phyloP scores from a whole-genome alignment of 2,888 invertebrate genomes.

The Rhagonycha fulva region DNA sequence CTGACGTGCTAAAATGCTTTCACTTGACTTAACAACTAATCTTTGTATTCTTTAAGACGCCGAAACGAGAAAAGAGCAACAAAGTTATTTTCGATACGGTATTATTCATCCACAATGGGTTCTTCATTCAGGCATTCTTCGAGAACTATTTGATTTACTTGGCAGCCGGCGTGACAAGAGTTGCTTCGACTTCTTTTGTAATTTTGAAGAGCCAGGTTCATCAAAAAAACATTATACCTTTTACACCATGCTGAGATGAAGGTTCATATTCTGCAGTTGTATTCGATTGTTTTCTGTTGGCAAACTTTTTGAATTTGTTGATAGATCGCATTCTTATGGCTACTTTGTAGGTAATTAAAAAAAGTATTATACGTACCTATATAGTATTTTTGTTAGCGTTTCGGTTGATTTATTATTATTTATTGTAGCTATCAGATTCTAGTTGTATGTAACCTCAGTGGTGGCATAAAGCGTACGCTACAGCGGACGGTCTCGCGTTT shows the following conservation, averaged over 20 bases:
- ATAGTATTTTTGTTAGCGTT: background rate
- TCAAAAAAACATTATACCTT: conserved; percentile 5
- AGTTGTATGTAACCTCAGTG: background rate
- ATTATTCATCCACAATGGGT: conserved; percentile 21
- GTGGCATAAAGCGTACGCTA: no score
- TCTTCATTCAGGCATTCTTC: conserved; percentile 30
- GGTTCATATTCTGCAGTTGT: background rate
- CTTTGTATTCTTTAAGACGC: conserved; percentile 2
- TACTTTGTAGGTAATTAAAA: background rate
- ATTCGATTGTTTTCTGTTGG: background rate
- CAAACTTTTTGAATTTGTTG: background rate
- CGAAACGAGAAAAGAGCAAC: conserved; percentile 24
- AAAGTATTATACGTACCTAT: background rate
- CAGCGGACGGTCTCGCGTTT: no score
- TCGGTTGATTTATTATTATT: background rate
- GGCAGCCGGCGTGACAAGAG: conserved; percentile 2
- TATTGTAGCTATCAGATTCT: background rate
- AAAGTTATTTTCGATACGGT: conserved; percentile 19
- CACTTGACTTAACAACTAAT: conserved; percentile 25
- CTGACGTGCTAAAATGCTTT: conserved; percentile 8
- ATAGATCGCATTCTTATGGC: background rate
- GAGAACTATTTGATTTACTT: background rate
- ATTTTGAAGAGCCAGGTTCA: background rate
- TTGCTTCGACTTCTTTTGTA: conserved; percentile 1
- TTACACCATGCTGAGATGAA: background rate